phyloP scores from a whole-genome alignment of 2,797 vertebrate species.

The Coilia nasus region DNA sequence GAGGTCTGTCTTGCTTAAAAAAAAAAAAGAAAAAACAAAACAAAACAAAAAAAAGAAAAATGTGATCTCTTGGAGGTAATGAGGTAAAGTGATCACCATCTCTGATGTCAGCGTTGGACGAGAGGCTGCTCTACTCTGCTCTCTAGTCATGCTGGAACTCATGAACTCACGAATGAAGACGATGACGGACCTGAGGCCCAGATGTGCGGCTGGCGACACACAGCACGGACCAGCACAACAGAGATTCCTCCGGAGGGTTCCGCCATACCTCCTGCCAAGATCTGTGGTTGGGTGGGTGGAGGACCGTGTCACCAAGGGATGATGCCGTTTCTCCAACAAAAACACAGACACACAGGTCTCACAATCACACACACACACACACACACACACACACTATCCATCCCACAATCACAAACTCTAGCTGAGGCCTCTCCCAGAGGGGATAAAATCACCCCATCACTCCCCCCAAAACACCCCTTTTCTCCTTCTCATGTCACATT shows the following conservation, averaged over 20 bases:
- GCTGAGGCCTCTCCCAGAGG: neutral
- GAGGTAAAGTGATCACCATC: constrained; percentile 10
- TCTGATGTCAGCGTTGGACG: constrained; percentile 11
- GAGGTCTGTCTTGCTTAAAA: neutral
- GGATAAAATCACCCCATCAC: neutral
- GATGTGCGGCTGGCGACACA: neutral
- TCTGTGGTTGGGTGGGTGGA: neutral
- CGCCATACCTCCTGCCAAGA: neutral
- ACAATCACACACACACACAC: neutral
- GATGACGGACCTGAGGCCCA: neutral
- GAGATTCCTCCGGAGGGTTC: neutral
- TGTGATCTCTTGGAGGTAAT: neutral
- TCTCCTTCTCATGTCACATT: neutral
- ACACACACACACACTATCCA: neutral
- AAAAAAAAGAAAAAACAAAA: neutral
- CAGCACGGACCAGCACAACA: neutral
- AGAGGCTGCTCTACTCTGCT: neutral
- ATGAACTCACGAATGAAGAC: neutral
- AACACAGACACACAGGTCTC: neutral
- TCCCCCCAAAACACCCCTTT: neutral
- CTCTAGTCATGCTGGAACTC: neutral
- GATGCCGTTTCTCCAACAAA: neutral
- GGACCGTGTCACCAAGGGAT: constrained; percentile 12
- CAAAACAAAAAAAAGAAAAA: no score
- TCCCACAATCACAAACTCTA: neutral